These are phyloP conservation scores for Poeciliopsis retropinna DNA, from an alignment of 2,113 vertebrate genomes.

Conservation along the genomic window DNA sequence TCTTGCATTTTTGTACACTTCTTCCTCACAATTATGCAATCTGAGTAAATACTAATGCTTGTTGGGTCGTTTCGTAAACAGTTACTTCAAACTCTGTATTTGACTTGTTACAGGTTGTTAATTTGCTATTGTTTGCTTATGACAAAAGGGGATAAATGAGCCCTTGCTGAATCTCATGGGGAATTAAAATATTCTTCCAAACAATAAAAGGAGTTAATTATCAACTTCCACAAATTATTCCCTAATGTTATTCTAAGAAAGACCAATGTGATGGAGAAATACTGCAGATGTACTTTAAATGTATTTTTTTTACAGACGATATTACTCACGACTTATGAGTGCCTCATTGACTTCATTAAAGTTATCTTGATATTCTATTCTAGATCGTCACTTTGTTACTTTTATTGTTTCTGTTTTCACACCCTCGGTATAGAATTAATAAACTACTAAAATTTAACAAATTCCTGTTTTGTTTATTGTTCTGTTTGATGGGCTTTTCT, in stretches of 20 bases:
- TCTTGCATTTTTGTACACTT: conserved; percentile 4
- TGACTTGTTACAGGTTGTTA: conserved; percentile 11
- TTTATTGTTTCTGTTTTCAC: neutral
- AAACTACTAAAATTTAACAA: neutral
- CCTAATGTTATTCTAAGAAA: too few relatives aligned
- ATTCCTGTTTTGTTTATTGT: conserved; percentile 22
- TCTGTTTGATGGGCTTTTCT: conserved; percentile 16
- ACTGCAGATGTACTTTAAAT: conserved; percentile 8
- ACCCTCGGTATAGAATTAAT: neutral
- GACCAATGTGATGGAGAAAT: neutral
- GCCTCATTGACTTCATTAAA: neutral
- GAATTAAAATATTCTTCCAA: conserved; percentile 13
- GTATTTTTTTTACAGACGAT: neutral
- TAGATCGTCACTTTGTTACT: neutral
- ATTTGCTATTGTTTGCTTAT: conserved; percentile 25
- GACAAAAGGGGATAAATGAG: conserved; percentile 36
- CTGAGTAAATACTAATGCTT: too few relatives aligned
- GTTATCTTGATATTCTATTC: too few relatives aligned
- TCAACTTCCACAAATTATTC: conserved; percentile 4
- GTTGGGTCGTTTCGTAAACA: too few relatives aligned
- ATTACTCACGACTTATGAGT: neutral
- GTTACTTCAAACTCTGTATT: neutral
- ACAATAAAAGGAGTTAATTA: conserved; percentile 40
- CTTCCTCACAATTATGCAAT: too few relatives aligned
- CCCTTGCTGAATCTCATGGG: conserved; percentile 20